Base-by-base conservation (phyloP, 1,140 invertebrate species). In the Homalodisca vitripennis region DNA sequence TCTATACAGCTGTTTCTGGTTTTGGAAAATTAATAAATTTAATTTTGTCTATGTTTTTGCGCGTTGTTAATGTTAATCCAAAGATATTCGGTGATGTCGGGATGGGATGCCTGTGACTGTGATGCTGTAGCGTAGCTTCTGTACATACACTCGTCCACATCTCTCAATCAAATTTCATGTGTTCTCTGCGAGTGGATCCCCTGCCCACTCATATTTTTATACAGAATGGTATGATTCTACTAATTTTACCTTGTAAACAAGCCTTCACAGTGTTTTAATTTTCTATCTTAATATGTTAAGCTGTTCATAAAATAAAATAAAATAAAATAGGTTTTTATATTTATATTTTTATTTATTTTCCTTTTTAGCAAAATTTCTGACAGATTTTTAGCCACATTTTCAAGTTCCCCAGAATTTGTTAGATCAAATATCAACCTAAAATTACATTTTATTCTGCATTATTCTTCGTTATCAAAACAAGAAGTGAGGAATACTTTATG, bases 11-110 rank as follows among this genome's bases (percentile, higher is more conserved):
- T 64, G 57, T 62, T 69, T 69, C 24, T 63, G 63, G 68, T 57
- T 69, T 69, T 69, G 63, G 68, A 46, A 69, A 69, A 69, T 30
- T 69, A 69, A 69, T 69, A 69, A 69, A 69, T 69, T 69, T 69
- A 47, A 69, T 69, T 69, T 69, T 69, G 41, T 69, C 57, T 69
- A 63, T 69, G 53, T 69, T 69, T 69, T 69, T 63, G 68, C 55
- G 55, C 57, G 55, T 64, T 63, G 55, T 69, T 69, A 34, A 34
- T 68, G n/a, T 55, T 27, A 24, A 26, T 22, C 55, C 55, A 60
- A 60, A 60, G 55, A 60, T 60, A 26, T 26, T 60, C 29, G 26
- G 13, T 60, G 55, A 22, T 60, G 12, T 60, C 24, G 27, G 55
- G 24, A 60, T 13, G 3, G 13, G 6, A 13, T 27, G 55, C 55